These are phyloP conservation scores for Bubo blakistoni DNA, from an alignment of 2,113 vertebrate species.

Conservation along the genomic window DNA sequence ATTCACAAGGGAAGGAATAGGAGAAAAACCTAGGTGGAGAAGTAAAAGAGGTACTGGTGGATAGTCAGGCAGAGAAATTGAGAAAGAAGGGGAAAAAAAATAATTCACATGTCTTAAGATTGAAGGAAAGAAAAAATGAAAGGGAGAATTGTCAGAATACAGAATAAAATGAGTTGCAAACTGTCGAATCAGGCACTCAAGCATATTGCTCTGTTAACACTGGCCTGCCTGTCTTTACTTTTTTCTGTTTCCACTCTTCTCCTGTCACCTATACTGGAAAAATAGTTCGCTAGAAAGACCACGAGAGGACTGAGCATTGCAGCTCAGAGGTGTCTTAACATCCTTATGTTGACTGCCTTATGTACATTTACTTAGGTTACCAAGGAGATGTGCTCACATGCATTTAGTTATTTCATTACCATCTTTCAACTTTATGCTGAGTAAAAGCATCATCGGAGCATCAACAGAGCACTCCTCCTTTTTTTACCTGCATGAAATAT, in stretches of 20 bases:
- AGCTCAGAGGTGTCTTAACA: background rate
- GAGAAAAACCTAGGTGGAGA: background rate
- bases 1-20: background rate
- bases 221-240: background rate
- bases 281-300: background rate
- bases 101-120: background rate
- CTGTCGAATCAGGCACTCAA: background rate
- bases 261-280: background rate
- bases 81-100: background rate
- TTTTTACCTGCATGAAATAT: background rate
- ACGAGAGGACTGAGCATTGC: background rate
- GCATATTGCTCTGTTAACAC: background rate
- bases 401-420: background rate
- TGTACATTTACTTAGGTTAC: background rate
- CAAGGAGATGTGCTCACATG: background rate
- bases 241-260: background rate
- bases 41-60: background rate
- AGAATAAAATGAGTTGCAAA: background rate
- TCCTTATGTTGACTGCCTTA: background rate
- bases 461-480: background rate
- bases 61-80: background rate
- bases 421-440: background rate
- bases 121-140: background rate
- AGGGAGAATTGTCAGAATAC: background rate
- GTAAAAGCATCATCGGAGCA: background rate